phyloP scores from a whole-genome alignment of 2,113 vertebrate species.

The Pteronura brasiliensis region DNA sequence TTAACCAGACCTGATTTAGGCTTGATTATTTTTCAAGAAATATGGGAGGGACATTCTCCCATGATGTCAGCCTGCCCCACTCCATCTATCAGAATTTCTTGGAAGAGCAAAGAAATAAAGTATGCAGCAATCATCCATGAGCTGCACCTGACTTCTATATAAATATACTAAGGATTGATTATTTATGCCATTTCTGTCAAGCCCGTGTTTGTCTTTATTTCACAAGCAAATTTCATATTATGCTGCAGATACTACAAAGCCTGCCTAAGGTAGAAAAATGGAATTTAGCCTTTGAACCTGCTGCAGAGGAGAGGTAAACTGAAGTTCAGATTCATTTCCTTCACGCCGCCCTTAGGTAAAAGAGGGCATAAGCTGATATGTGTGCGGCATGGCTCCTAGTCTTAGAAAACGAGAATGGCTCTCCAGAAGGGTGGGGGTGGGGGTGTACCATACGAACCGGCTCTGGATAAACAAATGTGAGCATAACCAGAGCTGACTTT shows the following conservation, averaged over 20 bases:
- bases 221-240: constrained; percentile 82
- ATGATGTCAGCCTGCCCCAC: constrained; percentile 50
- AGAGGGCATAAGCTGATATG: not conserved
- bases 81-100: constrained; percentile 73
- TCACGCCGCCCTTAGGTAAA: constrained; percentile 61
- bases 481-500: not conserved
- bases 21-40: constrained; percentile 54
- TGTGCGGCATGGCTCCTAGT: not conserved
- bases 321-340: constrained; percentile 77
- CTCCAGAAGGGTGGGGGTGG: not conserved
- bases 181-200: constrained; percentile 81
- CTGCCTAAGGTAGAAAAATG: constrained; percentile 68
- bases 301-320: constrained; percentile 59
- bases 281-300: constrained; percentile 79
- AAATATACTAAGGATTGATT: constrained; percentile 83
- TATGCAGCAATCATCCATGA: constrained; percentile 79
- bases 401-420: not conserved
- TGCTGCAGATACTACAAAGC: constrained; percentile 70
- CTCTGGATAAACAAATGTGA: not conserved
- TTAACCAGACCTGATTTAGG: not conserved
- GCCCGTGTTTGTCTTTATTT: constrained; percentile 82
- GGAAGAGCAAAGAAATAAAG: constrained; percentile 80
- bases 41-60: not conserved
- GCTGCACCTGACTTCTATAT: constrained; percentile 80
- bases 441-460: rapidly evolving